Evolutionary conservation across 2,797 vertebrate species (phyloP), one percentile per base, ranked within the genome.

Genomic region (Pangasius sanitwongsei): DNA sequence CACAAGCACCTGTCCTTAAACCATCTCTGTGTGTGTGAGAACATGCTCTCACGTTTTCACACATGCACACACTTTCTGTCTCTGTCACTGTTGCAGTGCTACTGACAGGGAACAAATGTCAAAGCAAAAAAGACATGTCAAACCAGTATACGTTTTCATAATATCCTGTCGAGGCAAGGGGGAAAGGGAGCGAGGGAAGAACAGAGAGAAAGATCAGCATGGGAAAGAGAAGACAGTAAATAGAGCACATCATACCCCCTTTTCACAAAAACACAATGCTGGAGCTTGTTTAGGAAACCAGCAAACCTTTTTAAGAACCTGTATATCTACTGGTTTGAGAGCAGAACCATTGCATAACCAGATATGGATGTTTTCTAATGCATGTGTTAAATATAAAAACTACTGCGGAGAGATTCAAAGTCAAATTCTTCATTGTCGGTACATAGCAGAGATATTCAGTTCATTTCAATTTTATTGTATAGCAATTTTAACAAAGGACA

Each of bases 111-210:
- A 20, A n/a, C 67, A 23, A 88, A 65, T 12, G 53, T 37, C 7
- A 34, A 23, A 25, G 78, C 18, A 4, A 59, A 81, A 81, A 81
- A 55, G 34, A 59, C 9, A 44, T 31, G 13, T 48, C 6, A 44
- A 44, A 48, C 37, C 37, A 16, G 59, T 63, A 16, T 9, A 34
- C 7, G 0, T 80, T 57, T 20, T 2, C 2, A 25, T n/a, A 7
- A 34, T 55, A 18, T 53, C 2, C 6, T 18, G 23, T 74, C 0
- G 70, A 44, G 37, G 25, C 13, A 18, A 12, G 3, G 16, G 31
- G 20, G 20, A 57, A 34, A 37, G 50, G n/a, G n/a, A n/a, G 75
- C 6, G 11, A 88, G 83, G 89, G 55, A 63, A 80, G 89, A 86
- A 69, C 41, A 37, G 23, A 75, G 37, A 6, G 72, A 75, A 48